Percentiles rank a stretch among this genome's conserved stretches.
Evolutionary conservation across 1,140 invertebrate genomes (phyloP).

Genomic region (Pseudomyrmex gracilis): DNA sequence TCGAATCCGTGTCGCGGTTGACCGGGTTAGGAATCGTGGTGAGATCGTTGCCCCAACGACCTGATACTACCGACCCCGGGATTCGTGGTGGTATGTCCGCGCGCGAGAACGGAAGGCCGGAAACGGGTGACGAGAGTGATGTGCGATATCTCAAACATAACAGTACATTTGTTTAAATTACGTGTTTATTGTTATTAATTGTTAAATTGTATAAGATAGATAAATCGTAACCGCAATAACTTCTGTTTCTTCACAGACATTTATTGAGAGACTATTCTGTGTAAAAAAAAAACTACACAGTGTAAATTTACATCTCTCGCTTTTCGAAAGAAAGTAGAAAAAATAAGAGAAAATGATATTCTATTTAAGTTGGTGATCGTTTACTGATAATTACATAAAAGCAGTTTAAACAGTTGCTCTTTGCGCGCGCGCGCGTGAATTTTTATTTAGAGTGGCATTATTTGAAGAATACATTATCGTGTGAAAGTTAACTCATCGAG

Average conservation of each 20-base stretch:
- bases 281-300: not conserved
- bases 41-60: slow-evolving; percentile 81
- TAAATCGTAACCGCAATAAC: not conserved
- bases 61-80: slow-evolving; percentile 65
- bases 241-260: not conserved
- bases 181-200: slow-evolving; percentile 9
- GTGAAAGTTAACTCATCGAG: slow-evolving; percentile 6
- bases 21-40: slow-evolving; percentile 83
- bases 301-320: too few relatives aligned
- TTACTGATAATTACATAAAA: too few relatives aligned
- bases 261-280: not conserved
- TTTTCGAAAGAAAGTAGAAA: not conserved
- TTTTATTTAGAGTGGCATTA: not conserved
- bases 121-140: slow-evolving; percentile 18
- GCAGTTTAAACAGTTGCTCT: slow-evolving; percentile 9
- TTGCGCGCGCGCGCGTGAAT: too few relatives aligned
- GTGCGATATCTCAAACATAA: slow-evolving; percentile 8
- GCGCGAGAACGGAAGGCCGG: slow-evolving; percentile 21
- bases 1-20: slow-evolving; percentile 78
- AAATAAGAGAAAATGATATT: not conserved
- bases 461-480: not conserved
- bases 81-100: slow-evolving; percentile 43
- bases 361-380: too few relatives aligned
- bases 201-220: not conserved
- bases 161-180: not conserved